A percentile compares a stretch with the other conserved stretches of the same genome.
These are phyloP conservation scores for Pygmarrhopalites habei DNA, from an alignment of 1,140 invertebrate genomes.

Conservation along the genomic window DNA sequence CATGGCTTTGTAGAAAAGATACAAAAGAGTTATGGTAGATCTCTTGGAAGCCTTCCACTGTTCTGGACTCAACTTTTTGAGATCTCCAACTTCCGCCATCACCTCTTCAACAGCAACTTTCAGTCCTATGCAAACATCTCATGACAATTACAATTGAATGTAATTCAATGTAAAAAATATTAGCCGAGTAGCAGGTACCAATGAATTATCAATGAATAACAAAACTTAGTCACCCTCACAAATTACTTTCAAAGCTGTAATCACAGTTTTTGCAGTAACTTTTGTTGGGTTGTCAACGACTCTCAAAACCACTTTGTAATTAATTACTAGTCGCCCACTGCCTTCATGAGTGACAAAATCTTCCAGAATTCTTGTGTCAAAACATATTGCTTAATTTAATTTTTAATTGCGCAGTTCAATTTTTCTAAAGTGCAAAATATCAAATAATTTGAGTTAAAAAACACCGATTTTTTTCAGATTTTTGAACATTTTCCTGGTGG, in stretches of 20 bases:
- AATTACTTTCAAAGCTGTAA: not conserved
- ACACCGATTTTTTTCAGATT: no score
- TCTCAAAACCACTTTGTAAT: not conserved
- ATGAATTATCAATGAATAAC: no score
- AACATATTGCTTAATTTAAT: no score
- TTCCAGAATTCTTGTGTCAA: no score
- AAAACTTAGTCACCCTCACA: not conserved
- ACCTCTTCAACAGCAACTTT: not conserved
- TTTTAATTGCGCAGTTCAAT: no score
- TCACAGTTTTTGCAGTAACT: not conserved
- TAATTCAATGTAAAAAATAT: no score
- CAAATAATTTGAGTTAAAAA: no score
- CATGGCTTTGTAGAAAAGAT: constrained; percentile 2
- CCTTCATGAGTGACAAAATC: constrained; percentile 9
- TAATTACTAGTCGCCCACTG: not conserved
- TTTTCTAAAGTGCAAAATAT: no score
- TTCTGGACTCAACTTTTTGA: not conserved
- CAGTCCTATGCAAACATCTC: not conserved
- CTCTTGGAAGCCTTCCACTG: not conserved
- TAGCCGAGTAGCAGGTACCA: not conserved
- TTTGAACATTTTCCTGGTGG: no score
- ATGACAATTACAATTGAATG: not conserved
- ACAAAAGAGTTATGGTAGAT: not conserved
- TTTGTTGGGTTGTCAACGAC: not conserved
- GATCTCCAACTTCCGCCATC: not conserved